A percentile compares a stretch with the other conserved stretches of the same genome.
Evolutionary conservation across 2,113 vertebrate species (phyloP).

Genomic region (Meriones unguiculatus): DNA sequence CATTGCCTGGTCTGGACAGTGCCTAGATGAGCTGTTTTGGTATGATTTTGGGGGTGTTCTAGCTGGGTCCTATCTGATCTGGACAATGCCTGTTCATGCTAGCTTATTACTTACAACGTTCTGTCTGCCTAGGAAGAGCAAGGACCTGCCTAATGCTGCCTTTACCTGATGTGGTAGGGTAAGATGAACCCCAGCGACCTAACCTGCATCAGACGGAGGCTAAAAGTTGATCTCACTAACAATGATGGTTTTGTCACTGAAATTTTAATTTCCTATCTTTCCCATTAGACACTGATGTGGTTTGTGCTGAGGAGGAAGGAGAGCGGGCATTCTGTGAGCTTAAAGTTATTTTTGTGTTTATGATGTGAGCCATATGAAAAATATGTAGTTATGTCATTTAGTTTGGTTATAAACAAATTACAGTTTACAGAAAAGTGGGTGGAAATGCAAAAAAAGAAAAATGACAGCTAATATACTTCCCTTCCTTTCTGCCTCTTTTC

Average conservation of each 20-base stretch:
- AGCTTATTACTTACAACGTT: background rate
- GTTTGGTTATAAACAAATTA: background rate
- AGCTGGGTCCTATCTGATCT: background rate
- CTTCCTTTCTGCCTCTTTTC: background rate
- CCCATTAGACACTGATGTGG: conserved; percentile 74
- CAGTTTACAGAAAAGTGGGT: background rate
- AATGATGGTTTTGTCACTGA: conserved; percentile 73
- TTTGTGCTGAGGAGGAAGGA: conserved; percentile 65
- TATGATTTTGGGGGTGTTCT: background rate
- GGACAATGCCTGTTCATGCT: background rate
- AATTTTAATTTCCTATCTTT: conserved; percentile 80
- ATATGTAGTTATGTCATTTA: conserved; percentile 23
- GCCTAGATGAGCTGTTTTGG: background rate
- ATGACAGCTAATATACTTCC: background rate
- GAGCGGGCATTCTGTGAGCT: conserved; percentile 63
- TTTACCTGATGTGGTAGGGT: background rate
- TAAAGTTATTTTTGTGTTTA: conserved; percentile 74
- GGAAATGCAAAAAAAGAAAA: background rate
- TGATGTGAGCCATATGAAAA: conserved; percentile 40
- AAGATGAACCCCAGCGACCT: conserved; percentile 35
- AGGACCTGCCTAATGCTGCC: background rate
- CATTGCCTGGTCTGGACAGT: background rate
- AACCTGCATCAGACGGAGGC: conserved; percentile 12
- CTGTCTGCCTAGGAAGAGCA: background rate
- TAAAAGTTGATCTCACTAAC: conserved; percentile 52